Evolutionary conservation across 2,797 vertebrate species (phyloP), one percentile per base, ranked within the genome.

Genomic region (Neopelma chrysocephalum): DNA sequence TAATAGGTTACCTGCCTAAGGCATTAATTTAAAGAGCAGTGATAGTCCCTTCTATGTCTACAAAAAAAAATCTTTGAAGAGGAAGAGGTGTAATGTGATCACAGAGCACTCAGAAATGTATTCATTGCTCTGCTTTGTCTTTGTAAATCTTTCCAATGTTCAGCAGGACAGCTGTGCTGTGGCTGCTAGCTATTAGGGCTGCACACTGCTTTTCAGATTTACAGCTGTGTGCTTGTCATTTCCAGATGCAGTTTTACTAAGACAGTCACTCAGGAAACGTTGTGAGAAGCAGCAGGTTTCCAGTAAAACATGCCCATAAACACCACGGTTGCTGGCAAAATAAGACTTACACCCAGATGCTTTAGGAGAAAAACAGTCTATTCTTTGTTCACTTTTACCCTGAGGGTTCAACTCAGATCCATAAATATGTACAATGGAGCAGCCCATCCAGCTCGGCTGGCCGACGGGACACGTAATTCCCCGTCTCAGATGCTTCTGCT

Each of bases 251-350:
- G 96, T 97, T 98, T 98, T 95, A 97, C 95, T 96, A 97, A 97
- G 97, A 98, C 96, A 98, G 97, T 98, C 97, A 92, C 97, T 97
- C 98, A 97, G 97, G 97, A 98, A 98, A 97, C 79, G 51, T 97
- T 96, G 97, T 97, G 97, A 98, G 97, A 98, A 98, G 97, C 98
- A 98, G 98, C 97, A 97, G 98, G 98, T 98, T 98, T 97, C 97
- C 96, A 98, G 97, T 98, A 98, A 98, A 98, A 98, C 97, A 98
- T 94, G 97, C 93, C 97, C 97, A 98, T 98, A 98, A 98, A 98
- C 98, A 98, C 95, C 91, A 97, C 15, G 77, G 97, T 96, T 98
- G 97, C 97, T 98, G 98, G 97, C 97, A 97, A 98, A 96, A 94
- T 96, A 93, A 96, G 93, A 92, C 96, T 98, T 97, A 97, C 84